Evolutionary conservation across 2,113 vertebrate species (phyloP).

Genomic region (Carettochelys insculpta): DNA sequence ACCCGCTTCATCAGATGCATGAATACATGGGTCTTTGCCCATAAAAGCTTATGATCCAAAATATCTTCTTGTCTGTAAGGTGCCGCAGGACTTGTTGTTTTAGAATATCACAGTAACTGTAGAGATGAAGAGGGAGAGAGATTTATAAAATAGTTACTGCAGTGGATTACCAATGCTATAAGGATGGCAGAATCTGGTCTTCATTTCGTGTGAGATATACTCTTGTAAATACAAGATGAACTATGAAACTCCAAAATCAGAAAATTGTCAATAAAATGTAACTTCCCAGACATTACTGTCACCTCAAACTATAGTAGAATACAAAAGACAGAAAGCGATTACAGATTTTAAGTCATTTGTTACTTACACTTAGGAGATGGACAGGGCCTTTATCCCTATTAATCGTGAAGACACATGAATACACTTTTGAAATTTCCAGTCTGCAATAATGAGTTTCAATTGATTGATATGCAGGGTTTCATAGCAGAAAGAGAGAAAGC

Average conservation of each 20-base stretch:
- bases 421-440: background rate
- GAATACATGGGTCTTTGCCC: no score
- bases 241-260: background rate
- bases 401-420: accelerated
- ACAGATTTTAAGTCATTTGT: background rate
- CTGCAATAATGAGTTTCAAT: background rate
- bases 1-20: no score
- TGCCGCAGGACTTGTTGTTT: no score
- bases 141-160: background rate
- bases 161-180: background rate
- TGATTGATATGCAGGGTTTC: accelerated
- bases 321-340: background rate
- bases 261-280: background rate
- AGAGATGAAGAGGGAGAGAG: background rate
- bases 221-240: background rate
- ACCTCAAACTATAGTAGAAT: background rate
- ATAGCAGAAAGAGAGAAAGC: background rate
- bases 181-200: background rate
- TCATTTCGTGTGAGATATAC: background rate
- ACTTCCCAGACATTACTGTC: background rate
- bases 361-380: background rate
- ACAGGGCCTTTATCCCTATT: background rate
- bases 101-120: background rate
- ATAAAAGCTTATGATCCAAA: no score
- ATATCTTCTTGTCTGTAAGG: no score